phyloP scores from a whole-genome alignment of 2,113 vertebrate species.

The Plectropomus leopardus region DNA sequence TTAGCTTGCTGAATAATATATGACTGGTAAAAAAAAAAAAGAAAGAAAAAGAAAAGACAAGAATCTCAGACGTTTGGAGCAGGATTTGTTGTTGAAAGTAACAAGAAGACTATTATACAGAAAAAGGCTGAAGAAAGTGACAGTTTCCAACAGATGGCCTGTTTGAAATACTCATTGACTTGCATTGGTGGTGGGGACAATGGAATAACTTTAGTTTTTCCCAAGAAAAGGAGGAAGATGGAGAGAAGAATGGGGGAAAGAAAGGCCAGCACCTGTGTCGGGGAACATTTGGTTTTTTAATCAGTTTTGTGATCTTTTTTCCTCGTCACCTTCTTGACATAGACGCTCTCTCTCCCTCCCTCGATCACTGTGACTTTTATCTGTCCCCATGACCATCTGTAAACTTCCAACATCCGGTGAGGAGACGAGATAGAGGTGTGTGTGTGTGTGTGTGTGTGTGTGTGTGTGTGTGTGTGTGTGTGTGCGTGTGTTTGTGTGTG shows the following conservation, averaged over 20 bases:
- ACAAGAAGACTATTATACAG: background rate
- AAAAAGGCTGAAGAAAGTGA: background rate
- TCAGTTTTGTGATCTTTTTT: conserved; percentile 48
- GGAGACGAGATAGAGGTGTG: conserved; percentile 31
- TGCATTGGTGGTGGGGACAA: background rate
- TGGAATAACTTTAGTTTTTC: conserved; percentile 8
- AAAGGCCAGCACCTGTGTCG: conserved; percentile 51
- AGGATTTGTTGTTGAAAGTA: conserved; percentile 9
- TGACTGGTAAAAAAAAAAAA: background rate
- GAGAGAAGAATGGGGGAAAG: conserved; percentile 16
- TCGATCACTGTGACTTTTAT: conserved; percentile 73
- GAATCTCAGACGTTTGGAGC: conserved; percentile 17
- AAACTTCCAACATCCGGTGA: conserved; percentile 64
- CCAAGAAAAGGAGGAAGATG: conserved; percentile 22
- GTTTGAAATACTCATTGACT: conserved; percentile 30
- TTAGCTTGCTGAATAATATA: conserved; percentile 49
- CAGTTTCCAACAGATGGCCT: conserved; percentile 27
- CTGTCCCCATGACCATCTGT: conserved; percentile 76
- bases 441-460: conserved; percentile 35
- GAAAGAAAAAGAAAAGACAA: background rate
- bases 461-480: conserved; percentile 29
- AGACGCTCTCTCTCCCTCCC: conserved; percentile 27
- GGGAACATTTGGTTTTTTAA: conserved; percentile 64
- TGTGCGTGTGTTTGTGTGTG: conserved; percentile 13
- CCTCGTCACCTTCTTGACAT: conserved; percentile 45